Base-by-base conservation (phyloP, 2,797 vertebrate genomes). In the Diglossa cyanea region DNA sequence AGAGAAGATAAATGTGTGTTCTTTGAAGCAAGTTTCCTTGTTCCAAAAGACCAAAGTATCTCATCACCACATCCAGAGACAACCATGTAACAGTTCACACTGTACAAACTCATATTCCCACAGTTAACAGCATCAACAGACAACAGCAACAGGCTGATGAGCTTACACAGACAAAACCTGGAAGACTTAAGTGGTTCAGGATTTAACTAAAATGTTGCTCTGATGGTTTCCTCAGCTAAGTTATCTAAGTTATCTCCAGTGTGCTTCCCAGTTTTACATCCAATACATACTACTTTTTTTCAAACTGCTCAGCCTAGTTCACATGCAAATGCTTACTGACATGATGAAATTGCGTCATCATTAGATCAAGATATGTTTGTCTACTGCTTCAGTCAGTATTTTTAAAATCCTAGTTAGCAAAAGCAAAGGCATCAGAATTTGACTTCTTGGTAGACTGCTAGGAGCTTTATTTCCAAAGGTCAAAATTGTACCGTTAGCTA, bases 31-130 rank as follows among this genome's bases (percentile, higher is more conserved):
- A 76, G 45, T 4, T 45, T n/a, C 3, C 17, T 53, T 26, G 17
- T 62, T 71, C 57, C 47, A 44, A 45, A 79, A 68, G 24, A 30
- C 23, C 42, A 67, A 65, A 55, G 18, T 16, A 20, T 3, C 16
- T 68, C 21, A 48, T 17, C 45, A 39, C 5, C 53, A 61, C 18
- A 31, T 20, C 31, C 20, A 80, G 50, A 90, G 12, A 70, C 65
- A 80, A 9, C 4, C 42, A 77, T 0, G 0, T 54, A 53, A 74
- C 47, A 63, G 23, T 14, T 74, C 75, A 78, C 15, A n/a, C 3
- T 3, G 8, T 9, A 73, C 1, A 0, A 88, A 79, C 8, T 23
- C 13, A 6, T 14, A n/a, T 48, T 61, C 23, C 55, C 35, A 60
- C 44, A 42, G 25, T 31, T 55, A 31, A 0, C 1, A 19, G 20